Conservation (phyloP, 2,797 vertebrate genomes). For the Tamandua tetradactyla region DNA sequence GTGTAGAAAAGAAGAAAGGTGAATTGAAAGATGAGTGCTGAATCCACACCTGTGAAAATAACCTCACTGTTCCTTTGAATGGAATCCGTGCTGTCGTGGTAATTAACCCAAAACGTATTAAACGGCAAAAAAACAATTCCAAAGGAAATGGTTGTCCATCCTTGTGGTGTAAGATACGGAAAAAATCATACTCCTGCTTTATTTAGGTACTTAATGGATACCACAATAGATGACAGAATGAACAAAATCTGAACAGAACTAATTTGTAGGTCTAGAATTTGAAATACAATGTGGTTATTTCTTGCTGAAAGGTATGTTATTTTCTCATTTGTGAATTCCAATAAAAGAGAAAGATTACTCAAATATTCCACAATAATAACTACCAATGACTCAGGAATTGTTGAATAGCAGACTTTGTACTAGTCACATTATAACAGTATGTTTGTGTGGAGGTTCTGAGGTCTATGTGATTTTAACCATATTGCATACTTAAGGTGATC, state of each 20-base stretch:
- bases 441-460: neutral
- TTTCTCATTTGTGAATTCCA: neutral
- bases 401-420: neutral
- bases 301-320: neutral
- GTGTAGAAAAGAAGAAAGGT: constrained; percentile 26
- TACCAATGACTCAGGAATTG: neutral
- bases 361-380: neutral
- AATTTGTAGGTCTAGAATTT: neutral
- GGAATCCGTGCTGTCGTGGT: neutral
- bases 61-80: neutral
- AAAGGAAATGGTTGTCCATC: neutral
- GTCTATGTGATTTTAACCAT: neutral
- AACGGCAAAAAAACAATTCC: neutral
- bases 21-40: neutral
- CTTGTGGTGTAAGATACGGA: neutral
- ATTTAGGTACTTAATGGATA: neutral
- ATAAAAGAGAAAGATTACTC: neutral
- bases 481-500: neutral
- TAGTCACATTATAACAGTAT: neutral
- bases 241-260: constrained; percentile 16
- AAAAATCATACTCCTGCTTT: neutral
- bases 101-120: constrained; percentile 40
- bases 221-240: neutral
- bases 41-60: neutral
- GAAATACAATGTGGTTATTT: neutral